These are phyloP conservation scores for Cyclargus thomasi DNA, from an alignment of 1,140 invertebrate genomes.

Conservation along the genomic window DNA sequence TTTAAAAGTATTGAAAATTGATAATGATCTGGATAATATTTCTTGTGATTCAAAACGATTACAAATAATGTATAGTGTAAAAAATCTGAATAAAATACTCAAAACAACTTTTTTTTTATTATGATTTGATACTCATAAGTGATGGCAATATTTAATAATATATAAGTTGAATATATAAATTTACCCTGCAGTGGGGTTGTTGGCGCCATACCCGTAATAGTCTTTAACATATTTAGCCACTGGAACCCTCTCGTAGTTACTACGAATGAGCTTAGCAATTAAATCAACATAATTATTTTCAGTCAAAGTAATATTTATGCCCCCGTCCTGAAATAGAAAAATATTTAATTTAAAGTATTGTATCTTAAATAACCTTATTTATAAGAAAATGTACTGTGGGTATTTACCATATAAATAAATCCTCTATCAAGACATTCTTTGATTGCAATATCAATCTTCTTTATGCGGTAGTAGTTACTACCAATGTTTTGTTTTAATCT, in stretches of 20 bases:
- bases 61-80: no score
- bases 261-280: slow-evolving; percentile 50
- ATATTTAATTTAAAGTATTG: slow-evolving; percentile 14
- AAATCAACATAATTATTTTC: slow-evolving; percentile 52
- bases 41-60: no score
- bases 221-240: slow-evolving; percentile 50
- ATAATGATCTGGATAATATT: no score
- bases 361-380: no score
- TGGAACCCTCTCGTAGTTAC: slow-evolving; percentile 49
- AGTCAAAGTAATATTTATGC: slow-evolving; percentile 42
- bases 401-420: slow-evolving; percentile 51
- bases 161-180: slow-evolving; percentile 13
- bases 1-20: background rate
- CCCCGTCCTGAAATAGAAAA: slow-evolving; percentile 42
- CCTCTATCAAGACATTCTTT: slow-evolving; percentile 55
- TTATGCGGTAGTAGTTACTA: slow-evolving; percentile 44
- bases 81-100: no score
- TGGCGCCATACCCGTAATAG: slow-evolving; percentile 50
- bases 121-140: no score
- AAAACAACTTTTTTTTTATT: no score
- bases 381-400: slow-evolving; percentile 13
- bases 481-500: slow-evolving; percentile 43
- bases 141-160: no score
- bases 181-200: slow-evolving; percentile 45
- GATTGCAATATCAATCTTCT: slow-evolving; percentile 55